Percentiles rank a stretch among this genome's conserved stretches.
These are phyloP conservation scores for Mohoua ochrocephala DNA, from an alignment of 2,113 vertebrate species.

Conservation along the genomic window DNA sequence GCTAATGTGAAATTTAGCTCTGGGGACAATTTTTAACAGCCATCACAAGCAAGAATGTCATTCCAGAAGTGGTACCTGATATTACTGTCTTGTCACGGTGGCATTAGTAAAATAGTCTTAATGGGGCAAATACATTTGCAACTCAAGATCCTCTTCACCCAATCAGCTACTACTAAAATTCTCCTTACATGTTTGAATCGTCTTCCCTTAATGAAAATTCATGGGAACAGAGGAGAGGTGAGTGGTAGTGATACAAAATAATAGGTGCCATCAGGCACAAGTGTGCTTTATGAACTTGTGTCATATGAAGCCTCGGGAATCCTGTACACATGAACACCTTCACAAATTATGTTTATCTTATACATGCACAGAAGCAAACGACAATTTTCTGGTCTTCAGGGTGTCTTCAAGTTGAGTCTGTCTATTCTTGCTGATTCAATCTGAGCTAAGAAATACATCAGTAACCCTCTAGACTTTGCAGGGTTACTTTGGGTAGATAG, in stretches of 20 bases:
- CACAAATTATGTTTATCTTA: constrained; percentile 7
- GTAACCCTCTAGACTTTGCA: background rate
- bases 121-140: background rate
- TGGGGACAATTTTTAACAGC: background rate
- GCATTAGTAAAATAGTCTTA: background rate
- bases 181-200: background rate
- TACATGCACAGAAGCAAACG: background rate
- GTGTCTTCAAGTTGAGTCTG: background rate
- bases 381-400: background rate
- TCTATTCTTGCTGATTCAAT: background rate
- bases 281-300: background rate
- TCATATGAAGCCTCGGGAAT: background rate
- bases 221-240: background rate
- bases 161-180: background rate
- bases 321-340: background rate
- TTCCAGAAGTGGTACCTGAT: background rate
- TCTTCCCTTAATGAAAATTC: background rate
- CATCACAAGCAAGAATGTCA: background rate
- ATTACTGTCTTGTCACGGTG: background rate
- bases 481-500: background rate
- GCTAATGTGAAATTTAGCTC: background rate
- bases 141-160: background rate
- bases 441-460: background rate
- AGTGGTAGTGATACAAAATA: background rate
- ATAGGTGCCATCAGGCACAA: background rate